A percentile compares a stretch with the other conserved stretches of the same genome.
phyloP scores from a whole-genome alignment of 2,113 vertebrate species.

The Pelobates fuscus region DNA sequence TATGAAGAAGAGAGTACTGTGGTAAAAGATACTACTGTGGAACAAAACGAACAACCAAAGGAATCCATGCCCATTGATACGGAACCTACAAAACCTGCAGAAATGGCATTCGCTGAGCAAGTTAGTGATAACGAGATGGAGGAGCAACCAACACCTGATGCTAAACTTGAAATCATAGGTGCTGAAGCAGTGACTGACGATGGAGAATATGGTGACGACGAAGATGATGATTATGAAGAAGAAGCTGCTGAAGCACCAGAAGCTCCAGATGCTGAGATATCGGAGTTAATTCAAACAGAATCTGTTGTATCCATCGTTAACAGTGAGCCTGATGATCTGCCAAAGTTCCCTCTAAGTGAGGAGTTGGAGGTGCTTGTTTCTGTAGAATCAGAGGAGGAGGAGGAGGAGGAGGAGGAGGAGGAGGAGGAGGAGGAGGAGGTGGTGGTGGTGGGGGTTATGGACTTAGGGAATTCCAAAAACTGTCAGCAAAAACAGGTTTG shows the following conservation, averaged over 20 bases:
- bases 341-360: background rate
- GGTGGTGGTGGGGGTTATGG: too few species aligned
- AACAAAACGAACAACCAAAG: background rate
- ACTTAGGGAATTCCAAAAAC: background rate
- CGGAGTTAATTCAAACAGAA: accelerated
- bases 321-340: background rate
- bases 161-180: accelerated
- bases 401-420: conserved; percentile 1
- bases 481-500: background rate
- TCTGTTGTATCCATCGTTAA: background rate
- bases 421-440: conserved; percentile 10
- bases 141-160: background rate
- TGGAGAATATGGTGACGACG: background rate
- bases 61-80: background rate
- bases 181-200: background rate
- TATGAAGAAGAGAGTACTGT: too few species aligned
- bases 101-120: background rate
- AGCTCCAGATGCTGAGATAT: conserved; percentile 7
- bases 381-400: conserved; percentile 39
- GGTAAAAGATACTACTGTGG: background rate
- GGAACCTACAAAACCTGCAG: background rate
- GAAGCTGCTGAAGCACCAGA: background rate
- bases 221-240: background rate
- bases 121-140: background rate
- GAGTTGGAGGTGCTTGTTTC: conserved; percentile 24